Evolutionary conservation across 1,140 invertebrate genomes (phyloP), one percentile per base, ranked within the genome.

Genomic region (Aporrectodea caliginosa): DNA sequence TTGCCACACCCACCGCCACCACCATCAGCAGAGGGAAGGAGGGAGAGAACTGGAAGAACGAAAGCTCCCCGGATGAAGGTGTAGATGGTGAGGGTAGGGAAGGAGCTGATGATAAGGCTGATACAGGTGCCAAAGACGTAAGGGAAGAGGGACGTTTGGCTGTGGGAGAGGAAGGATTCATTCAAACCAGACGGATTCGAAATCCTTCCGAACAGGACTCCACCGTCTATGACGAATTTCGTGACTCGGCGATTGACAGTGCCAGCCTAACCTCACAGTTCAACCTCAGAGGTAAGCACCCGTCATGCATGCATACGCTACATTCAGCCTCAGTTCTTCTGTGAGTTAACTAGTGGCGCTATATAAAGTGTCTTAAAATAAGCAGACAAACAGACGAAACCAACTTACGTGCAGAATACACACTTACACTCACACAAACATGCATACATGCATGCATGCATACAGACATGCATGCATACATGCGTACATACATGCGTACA

Each of bases 381-480:
- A n/a, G n/a, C n/a, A n/a, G n/a, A n/a, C n/a, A n/a, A n/a, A n/a
- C n/a, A n/a, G n/a, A n/a, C n/a, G n/a, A n/a, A n/a, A n/a, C n/a
- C n/a, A n/a, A n/a, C n/a, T n/a, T n/a, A n/a, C n/a, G n/a, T n/a
- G n/a, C n/a, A n/a, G n/a, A n/a, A 68, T 68, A 68, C 58, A 68
- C 27, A 68, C 58, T 16, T 68, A 68, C 58, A 68, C 27, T 16
- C 58, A 68, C 27, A 68, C 58, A 68, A 16, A 68, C 58, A 68
- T 68, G 27, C 58, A 68, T 68, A 68, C 58, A 68, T 68, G 27
- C 58, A 68, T 68, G 27, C 58, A 68, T 68, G 27, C 58, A 68
- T 68, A 68, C 58, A 68, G 14, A 68, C 58, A 68, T 68, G 27
- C 58, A 68, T 68, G 27, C 58, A 68, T 68, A 68, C 58, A 68